A percentile compares a stretch with the other conserved stretches of the same genome.
Conservation (phyloP, 2,888 invertebrate genomes). For the Pterostichus niger region DNA sequence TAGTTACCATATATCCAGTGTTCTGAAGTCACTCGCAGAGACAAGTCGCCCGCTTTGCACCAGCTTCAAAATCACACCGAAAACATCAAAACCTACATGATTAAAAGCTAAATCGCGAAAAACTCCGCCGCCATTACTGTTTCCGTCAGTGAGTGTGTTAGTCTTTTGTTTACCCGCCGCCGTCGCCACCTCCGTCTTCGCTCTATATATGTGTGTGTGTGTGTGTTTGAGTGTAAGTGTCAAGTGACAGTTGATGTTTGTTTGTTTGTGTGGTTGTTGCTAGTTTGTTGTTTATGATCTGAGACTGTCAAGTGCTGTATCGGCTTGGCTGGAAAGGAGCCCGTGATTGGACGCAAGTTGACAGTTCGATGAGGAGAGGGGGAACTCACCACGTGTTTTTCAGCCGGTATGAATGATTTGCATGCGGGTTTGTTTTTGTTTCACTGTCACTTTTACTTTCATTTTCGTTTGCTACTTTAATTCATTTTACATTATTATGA, state of each 20-base stretch:
- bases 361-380: conserved; percentile 68
- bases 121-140: conserved; percentile 24
- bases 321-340: conserved; percentile 43
- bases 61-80: conserved; percentile 59
- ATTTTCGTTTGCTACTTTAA: neutral
- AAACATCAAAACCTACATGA: conserved; percentile 30
- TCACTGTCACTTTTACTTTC: conserved; percentile 23
- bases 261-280: conserved; percentile 29
- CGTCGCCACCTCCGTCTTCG: neutral
- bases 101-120: conserved; percentile 32
- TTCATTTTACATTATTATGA: too few species aligned
- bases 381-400: conserved; percentile 68
- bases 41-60: conserved; percentile 72
- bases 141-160: conserved; percentile 21
- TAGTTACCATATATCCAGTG: conserved; percentile 78
- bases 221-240: conserved; percentile 17
- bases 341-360: conserved; percentile 67
- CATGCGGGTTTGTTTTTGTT: conserved; percentile 50
- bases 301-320: conserved; percentile 15
- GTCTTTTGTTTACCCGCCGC: conserved; percentile 40
- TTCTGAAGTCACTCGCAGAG: conserved; percentile 78
- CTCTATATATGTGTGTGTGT: neutral
- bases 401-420: conserved; percentile 61
- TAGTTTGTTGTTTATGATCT: conserved; percentile 21
- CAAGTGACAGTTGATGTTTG: conserved; percentile 40